Evolutionary conservation across 2,888 invertebrate genomes (phyloP).

Genomic region (Drosophila phalerata): DNA sequence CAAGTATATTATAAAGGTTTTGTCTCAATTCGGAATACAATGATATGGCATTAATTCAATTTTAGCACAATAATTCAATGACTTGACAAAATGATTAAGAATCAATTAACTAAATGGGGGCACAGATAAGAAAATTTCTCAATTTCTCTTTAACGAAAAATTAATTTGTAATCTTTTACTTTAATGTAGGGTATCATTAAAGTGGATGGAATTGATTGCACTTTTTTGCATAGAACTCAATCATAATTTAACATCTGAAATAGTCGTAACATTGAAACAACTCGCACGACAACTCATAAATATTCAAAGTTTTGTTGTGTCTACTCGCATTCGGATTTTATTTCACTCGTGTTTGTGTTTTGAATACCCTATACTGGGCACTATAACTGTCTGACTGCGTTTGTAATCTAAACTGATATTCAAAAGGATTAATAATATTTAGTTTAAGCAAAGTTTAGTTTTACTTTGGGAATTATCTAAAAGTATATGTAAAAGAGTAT

Average conservation of each 20-base stretch:
- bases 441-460: background rate
- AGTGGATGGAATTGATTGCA: background rate
- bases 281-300: conserved; percentile 69
- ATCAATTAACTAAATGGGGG: conserved; percentile 12
- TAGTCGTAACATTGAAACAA: conserved; percentile 46
- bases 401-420: background rate
- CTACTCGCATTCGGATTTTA: conserved; percentile 43
- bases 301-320: conserved; percentile 58
- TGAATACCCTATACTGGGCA: conserved; percentile 9
- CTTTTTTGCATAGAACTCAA: conserved; percentile 35
- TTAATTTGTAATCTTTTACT: background rate
- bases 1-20: background rate
- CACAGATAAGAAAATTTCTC: conserved; percentile 16
- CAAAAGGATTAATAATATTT: background rate
- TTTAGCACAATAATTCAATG: conserved; percentile 23
- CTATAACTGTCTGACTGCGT: rapidly evolving
- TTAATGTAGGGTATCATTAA: conserved; percentile 1
- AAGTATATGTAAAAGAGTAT: conserved; percentile 7
- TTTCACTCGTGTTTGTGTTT: conserved; percentile 29
- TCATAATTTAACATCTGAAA: conserved; percentile 50
- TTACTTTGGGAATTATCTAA: too few species aligned
- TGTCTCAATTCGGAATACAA: conserved; percentile 33
- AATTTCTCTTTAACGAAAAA: background rate
- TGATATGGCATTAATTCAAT: conserved; percentile 40
- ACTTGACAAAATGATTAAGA: conserved; percentile 24